Evolutionary conservation across 1,140 invertebrate genomes (phyloP), one percentile per base, ranked within the genome.

Genomic region (Drosophila sp.): DNA sequence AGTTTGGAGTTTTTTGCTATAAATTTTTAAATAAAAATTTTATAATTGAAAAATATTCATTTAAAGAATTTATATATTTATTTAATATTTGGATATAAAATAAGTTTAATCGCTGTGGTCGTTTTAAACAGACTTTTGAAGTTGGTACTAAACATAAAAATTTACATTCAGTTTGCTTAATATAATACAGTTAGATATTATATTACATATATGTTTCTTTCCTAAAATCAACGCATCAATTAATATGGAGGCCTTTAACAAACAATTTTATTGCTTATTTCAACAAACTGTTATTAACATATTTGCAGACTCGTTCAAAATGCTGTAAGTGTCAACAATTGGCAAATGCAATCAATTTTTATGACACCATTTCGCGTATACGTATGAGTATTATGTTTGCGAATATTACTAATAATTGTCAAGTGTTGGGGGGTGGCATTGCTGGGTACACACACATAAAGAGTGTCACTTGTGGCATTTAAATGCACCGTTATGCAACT

Each of bases 261-360:
- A 29, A 36, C 11, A 38, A 1, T 13, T 38, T 13, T n/a, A 38
- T 46, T 11, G 43, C 18, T 2, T 2, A 11, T 48, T 48, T 6
- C 45, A 7, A 13, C 45, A 48, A 6, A 48, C 11, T 11, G 36
- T 38, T 38, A 13, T 48, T 2, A 48, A 27, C 11, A 21, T 46
- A 48, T 48, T 48, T 27, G 21, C 11, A 9, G 13, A 43, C 9
- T 45, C 14, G 21, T 58, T 45, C 11, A 46, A 56, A 46, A 34
- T 14, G n/a, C 14, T 58, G 21, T 57, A 27, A 58, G 48, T 36
- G 14, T 18, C n/a, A 29, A 51, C 36, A 50, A 40, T 7, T 48
- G 4, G 11, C 8, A 27, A 48, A 9, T 29, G 46, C 7, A 32
- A 32, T 50, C 13, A 50, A 13, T 7, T 14, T 50, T 50, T 29